Conservation (phyloP, 2,113 vertebrate species). For the Tangachromis dhanisi region DNA sequence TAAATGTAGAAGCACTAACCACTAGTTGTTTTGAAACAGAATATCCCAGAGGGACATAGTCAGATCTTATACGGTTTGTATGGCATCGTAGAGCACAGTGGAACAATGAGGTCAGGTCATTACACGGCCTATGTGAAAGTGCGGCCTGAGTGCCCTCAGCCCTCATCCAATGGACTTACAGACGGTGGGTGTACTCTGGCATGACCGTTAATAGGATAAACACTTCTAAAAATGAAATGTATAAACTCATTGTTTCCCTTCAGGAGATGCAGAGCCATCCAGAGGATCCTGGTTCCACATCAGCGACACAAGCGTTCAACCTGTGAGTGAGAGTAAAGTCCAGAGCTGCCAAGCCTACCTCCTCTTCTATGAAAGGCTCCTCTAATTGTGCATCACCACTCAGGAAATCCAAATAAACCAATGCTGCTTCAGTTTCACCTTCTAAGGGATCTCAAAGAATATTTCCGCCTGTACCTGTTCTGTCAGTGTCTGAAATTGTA, state of each 20-base stretch:
- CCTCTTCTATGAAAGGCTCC: constrained; percentile 90
- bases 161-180: constrained; percentile 61
- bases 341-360: constrained; percentile 92
- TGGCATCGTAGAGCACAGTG: constrained; percentile 92
- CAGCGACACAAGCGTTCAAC: constrained; percentile 86
- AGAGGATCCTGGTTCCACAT: constrained; percentile 91
- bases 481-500: background rate
- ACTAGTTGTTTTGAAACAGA: constrained; percentile 63
- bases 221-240: background rate
- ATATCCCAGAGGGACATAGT: constrained; percentile 71
- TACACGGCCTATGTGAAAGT: constrained; percentile 92
- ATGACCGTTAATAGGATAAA: background rate
- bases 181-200: constrained; percentile 62
- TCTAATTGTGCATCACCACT: constrained; percentile 23
- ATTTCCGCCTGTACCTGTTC: background rate
- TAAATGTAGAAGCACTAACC: background rate
- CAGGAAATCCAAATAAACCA: constrained; percentile 6
- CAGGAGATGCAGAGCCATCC: constrained; percentile 60
- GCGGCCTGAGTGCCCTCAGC: constrained; percentile 59
- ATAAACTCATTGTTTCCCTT: background rate
- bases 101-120: constrained; percentile 96
- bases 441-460: background rate
- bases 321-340: constrained; percentile 79
- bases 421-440: background rate
- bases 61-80: constrained; percentile 86